Evolutionary conservation across 2,113 vertebrate species (phyloP).

Genomic region (Onychostoma macrolepis): DNA sequence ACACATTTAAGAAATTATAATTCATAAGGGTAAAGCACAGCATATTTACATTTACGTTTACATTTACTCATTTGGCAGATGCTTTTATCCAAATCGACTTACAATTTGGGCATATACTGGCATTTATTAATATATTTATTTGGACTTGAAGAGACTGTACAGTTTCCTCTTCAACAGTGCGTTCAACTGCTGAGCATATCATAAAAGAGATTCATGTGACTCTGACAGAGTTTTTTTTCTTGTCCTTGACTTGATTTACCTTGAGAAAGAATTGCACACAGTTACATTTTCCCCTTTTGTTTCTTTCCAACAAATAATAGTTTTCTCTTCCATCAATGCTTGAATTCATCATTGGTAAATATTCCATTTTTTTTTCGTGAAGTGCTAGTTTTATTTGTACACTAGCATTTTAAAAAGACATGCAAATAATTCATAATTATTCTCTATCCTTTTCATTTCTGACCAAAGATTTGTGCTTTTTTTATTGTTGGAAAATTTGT

Average conservation of each 20-base stretch:
- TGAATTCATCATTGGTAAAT: not conserved
- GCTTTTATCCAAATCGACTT: too few species aligned
- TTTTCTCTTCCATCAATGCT: not conserved
- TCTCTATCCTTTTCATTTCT: not conserved
- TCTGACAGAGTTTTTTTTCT: not conserved
- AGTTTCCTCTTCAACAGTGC: not conserved
- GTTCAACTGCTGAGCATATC: not conserved
- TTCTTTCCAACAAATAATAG: not conserved
- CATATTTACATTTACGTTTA: not conserved
- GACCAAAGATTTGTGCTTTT: not conserved
- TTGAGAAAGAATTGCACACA: not conserved
- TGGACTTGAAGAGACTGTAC: not conserved
- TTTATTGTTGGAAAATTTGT: not conserved
- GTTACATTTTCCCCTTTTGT: not conserved
- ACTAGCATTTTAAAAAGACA: not conserved
- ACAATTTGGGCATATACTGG: too few species aligned
- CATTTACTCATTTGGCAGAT: too few species aligned
- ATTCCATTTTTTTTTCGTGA: not conserved
- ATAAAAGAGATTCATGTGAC: not conserved
- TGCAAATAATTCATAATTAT: not conserved
- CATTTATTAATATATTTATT: not conserved
- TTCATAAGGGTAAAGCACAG: not conserved
- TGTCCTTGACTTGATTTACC: constrained; percentile 16
- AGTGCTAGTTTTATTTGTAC: not conserved
- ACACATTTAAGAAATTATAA: not conserved